Base-by-base conservation (phyloP, 2,888 invertebrate species). In the Acanthosepion lycidas region DNA sequence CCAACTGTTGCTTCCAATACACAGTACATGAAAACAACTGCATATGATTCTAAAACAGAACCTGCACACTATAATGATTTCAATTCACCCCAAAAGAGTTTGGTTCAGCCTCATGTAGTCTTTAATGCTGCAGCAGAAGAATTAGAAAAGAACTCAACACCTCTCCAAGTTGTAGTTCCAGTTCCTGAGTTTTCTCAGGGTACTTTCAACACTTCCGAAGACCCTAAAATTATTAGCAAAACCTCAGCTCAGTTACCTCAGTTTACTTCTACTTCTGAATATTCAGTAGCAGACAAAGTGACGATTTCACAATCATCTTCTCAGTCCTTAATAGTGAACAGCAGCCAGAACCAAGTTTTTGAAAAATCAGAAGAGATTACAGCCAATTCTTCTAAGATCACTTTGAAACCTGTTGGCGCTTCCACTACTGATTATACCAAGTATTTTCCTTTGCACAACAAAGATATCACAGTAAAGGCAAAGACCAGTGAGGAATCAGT, bases 381-480 rank as follows among this genome's bases (percentile, higher is more conserved):
- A 78, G 12, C 78, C 78, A 33, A 78, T n/a, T 78, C 78, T 33
- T 78, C 78, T 15, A n/a, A 78, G 78, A n/a, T 78, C 15, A 12
- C 33, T 51, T 18, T 51, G 6, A 93, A 93, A 33, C 49, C 93
- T n/a, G n/a, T 53, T 18, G 93, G n/a, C 93, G 51, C 93, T 53
- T 93, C 93, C 18, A 53, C 93, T 93, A 53, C 49, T 53, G 93
- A 93, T 51, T 93, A 51, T 53, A 26, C 28, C 49, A 93, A 49
- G n/a, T 93, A 51, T 33, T 93, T 93, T 93, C 53, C 93, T 51
- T 51, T 51, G 93, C n/a, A n/a, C 4, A n/a, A 49, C 93, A 93
- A 93, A 51, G 51, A 51, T 78, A 78, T 9, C 28, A 15, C 93
- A 26, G 18, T 53, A 28, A 28, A 49, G 9, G 53, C 49, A 28